Base-by-base conservation (phyloP, 2,797 vertebrate genomes). In the Eulemur coronatus region DNA sequence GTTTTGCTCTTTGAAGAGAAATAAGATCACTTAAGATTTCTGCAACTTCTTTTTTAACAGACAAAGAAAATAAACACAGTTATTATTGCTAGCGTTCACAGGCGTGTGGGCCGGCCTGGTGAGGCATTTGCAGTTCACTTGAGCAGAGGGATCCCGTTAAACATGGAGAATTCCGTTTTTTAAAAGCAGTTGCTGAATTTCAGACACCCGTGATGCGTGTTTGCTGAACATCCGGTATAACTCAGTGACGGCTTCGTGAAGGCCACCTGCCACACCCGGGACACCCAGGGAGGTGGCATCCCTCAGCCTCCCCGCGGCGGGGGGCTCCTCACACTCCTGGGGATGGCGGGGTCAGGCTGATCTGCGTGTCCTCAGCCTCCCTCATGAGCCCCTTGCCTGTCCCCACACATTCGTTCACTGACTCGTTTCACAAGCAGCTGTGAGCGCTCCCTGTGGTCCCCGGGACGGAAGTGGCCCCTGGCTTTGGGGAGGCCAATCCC, bases 31-130 rank as follows among this genome's bases (percentile, higher is more conserved):
- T 26, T 33, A n/a, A 15, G 82, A 57, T 81, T 93, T 94, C 86
- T 38, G 65, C 46, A 50, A 59, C 43, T 26, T 59, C 86, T 88
- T 93, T 86, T 85, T 13, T 8, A 61, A 95, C 48, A 87, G 82
- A 48, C 75, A 87, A 72, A 57, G 69, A 86, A 87, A 93, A 91
- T 20, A 92, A 94, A 82, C 20, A 65, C 24, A 59, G 65, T n/a
- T 33, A 41, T 86, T 87, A 17, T 50, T 38, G 3, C 9, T 4
- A 2, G 48, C 30, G 5, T 48, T 50, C 43, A 59, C 30, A 70
- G 72, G 81, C 61, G 33, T 57, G 76, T 4, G 50, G 65, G 50
- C 67, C 24, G 46, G 59, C 46, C 89, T 55, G 11, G 65, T 48
- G 41, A n/a, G 87, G 90, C 43, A 67, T 87, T 48, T 52, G 38